Conservation (phyloP, 2,113 vertebrate species). For the human (Homo sapiens) region DNA sequence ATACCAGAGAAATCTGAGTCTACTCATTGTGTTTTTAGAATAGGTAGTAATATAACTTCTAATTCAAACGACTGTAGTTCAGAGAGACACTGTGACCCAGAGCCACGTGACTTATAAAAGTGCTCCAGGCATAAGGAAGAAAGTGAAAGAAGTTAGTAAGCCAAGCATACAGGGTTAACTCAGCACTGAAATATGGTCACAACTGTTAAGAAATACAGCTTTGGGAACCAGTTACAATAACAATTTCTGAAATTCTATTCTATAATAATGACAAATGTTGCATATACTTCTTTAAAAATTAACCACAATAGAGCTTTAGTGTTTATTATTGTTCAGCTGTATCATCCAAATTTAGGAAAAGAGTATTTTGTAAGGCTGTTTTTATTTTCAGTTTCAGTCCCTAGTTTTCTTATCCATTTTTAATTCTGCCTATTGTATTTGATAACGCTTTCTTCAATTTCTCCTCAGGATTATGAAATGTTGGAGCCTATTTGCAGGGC, state of each 20-base stretch:
- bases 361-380: conserved; percentile 68
- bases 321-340: conserved; percentile 54
- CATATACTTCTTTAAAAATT: conserved; percentile 6
- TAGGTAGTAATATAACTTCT: background rate
- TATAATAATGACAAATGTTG: conserved; percentile 14
- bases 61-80: conserved; percentile 65
- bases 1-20: background rate
- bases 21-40: conserved; percentile 60
- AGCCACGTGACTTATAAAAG: conserved; percentile 56
- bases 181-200: conserved; percentile 30
- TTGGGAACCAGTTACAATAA: background rate
- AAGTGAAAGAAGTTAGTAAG: conserved; percentile 62
- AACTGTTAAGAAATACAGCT: background rate
- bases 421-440: conserved; percentile 72
- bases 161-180: conserved; percentile 42
- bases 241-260: background rate
- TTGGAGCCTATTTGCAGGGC: conserved; percentile 46
- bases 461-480: conserved; percentile 65
- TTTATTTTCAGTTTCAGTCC: conserved; percentile 74
- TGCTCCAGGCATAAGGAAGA: conserved; percentile 56
- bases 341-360: conserved; percentile 69
- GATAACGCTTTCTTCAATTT: conserved; percentile 71
- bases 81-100: background rate
- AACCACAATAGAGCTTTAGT: conserved; percentile 35
- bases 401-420: conserved; percentile 50